Evolutionary conservation across 2,797 vertebrate species (phyloP).

Genomic region (Anguilla anguilla): DNA sequence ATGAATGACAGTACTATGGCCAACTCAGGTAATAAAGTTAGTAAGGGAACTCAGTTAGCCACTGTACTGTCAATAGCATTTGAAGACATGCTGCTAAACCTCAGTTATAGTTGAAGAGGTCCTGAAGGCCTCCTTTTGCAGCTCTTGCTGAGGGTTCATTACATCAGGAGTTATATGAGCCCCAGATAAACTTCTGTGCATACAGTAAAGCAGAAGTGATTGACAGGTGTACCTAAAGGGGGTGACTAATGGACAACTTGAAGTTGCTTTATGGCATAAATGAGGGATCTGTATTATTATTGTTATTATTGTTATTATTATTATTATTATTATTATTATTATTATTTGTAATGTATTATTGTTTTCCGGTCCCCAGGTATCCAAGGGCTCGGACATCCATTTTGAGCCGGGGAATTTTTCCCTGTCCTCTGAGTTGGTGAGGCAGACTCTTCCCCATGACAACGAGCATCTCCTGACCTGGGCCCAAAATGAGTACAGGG

Average conservation of each 20-base stretch:
- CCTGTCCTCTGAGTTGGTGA: slow-evolving; percentile 70
- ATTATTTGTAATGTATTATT: not conserved
- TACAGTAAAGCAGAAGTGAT: not conserved
- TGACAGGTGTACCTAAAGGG: not conserved
- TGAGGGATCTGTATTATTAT: not conserved
- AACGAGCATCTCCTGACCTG: slow-evolving; percentile 89
- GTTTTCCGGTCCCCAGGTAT: slow-evolving; percentile 73
- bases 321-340: not conserved
- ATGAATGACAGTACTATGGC: too few species aligned
- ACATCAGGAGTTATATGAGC: not conserved
- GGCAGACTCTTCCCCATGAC: slow-evolving; percentile 79
- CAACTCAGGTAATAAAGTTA: not conserved
- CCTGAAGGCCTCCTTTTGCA: not conserved
- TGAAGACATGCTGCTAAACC: not conserved
- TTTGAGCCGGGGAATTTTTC: slow-evolving; percentile 84
- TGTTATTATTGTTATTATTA: not conserved
- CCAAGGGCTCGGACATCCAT: slow-evolving; percentile 79
- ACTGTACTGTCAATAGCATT: not conserved
- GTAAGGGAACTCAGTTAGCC: not conserved
- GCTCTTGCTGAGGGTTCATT: not conserved
- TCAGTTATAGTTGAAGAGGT: not conserved
- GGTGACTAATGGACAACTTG: not conserved
- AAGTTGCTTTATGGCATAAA: not conserved
- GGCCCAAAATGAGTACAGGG: slow-evolving; percentile 85
- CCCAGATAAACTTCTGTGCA: too few species aligned